Conservation (phyloP, 1,140 invertebrate genomes). For the Popillia japonica region DNA sequence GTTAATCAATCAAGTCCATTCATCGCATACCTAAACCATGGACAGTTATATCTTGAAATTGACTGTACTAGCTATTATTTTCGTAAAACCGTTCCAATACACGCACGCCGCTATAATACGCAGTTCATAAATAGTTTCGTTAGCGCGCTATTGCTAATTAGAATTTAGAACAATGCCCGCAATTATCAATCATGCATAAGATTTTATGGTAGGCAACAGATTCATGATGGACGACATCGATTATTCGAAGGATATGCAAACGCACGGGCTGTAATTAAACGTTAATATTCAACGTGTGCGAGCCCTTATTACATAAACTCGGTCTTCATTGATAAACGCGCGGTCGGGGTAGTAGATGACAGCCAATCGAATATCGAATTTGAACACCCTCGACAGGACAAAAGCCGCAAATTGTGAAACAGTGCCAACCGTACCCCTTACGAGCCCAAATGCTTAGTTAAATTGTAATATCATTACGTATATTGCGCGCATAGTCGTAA, state of each 20-base stretch:
- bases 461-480: constrained; percentile 29
- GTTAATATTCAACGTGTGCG: constrained; percentile 31
- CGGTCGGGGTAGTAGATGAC: constrained; percentile 7
- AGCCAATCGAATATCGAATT: constrained; percentile 31
- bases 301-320: constrained; percentile 26
- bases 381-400: constrained; percentile 27
- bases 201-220: constrained; percentile 24
- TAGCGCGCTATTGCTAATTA: neutral
- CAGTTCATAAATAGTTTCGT: neutral
- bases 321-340: constrained; percentile 13
- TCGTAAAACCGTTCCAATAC: no score
- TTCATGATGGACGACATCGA: constrained; percentile 27
- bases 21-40: no score
- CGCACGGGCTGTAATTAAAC: constrained; percentile 24
- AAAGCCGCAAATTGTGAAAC: constrained; percentile 28
- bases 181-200: constrained; percentile 17
- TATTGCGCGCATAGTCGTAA: constrained; percentile 11
- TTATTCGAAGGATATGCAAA: constrained; percentile 25
- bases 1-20: no score
- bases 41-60: no score
- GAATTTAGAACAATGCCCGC: neutral
- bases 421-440: neutral
- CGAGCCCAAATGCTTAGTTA: neutral
- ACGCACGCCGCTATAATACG: no score
- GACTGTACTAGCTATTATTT: no score